A percentile compares a stretch with the other conserved stretches of the same genome.
Conservation (phyloP, 2,888 invertebrate species). For the Melanostoma mellinum region DNA sequence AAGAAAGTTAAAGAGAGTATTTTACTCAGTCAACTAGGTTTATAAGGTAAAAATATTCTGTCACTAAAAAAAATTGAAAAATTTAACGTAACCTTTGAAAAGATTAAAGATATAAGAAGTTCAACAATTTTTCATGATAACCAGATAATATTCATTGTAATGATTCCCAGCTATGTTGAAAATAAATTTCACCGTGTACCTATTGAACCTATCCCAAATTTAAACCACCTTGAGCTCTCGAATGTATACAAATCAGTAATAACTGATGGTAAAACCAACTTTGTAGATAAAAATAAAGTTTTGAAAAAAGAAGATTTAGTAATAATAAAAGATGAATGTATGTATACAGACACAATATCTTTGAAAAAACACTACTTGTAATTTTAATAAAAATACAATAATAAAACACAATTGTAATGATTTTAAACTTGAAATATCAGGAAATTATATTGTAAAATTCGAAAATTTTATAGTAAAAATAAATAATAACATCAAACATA, state of each 20-base stretch:
- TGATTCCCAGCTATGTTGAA: neutral
- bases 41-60: neutral
- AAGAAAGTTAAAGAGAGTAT: neutral
- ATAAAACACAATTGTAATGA: neutral
- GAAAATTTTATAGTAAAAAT: neutral
- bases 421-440: neutral
- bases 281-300: neutral
- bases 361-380: neutral
- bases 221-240: neutral
- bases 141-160: neutral
- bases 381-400: neutral
- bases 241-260: neutral
- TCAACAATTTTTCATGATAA: slow-evolving; percentile 2
- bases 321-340: neutral
- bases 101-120: neutral
- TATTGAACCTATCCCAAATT: neutral
- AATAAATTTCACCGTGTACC: neutral
- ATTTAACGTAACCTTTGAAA: neutral
- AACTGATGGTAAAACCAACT: neutral
- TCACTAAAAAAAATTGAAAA: neutral
- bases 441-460: neutral
- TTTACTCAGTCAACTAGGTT: neutral
- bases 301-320: neutral
- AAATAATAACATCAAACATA: neutral
- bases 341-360: neutral